phyloP scores from a whole-genome alignment of 2,797 vertebrate species.

The Pseudochaenichthys georgianus region DNA sequence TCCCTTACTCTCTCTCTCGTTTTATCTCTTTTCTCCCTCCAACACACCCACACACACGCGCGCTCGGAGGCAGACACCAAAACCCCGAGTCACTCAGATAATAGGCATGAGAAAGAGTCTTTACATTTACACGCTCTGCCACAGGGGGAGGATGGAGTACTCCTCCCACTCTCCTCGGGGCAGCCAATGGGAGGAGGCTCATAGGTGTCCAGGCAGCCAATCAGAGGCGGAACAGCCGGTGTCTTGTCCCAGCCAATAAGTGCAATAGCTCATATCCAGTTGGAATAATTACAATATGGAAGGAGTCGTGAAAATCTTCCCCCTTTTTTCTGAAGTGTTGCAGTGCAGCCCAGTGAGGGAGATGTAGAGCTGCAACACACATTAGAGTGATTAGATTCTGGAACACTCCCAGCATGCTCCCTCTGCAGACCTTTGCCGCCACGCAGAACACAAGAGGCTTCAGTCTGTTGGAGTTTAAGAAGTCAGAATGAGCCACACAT shows the following conservation, averaged over 20 bases:
- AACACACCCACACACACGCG: slow-evolving; percentile 64
- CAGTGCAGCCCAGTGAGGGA: slow-evolving; percentile 75
- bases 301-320: slow-evolving; percentile 73
- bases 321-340: slow-evolving; percentile 75
- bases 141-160: slow-evolving; percentile 77
- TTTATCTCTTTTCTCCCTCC: slow-evolving; percentile 70
- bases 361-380: slow-evolving; percentile 80
- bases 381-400: slow-evolving; percentile 83
- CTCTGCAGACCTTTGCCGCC: slow-evolving; percentile 64
- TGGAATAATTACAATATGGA: slow-evolving; percentile 82
- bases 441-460: slow-evolving; percentile 13
- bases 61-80: slow-evolving; percentile 80
- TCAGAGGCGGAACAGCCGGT: slow-evolving; percentile 69
- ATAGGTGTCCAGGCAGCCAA: slow-evolving; percentile 72
- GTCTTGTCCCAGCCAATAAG: slow-evolving; percentile 82
- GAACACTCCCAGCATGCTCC: slow-evolving; percentile 72
- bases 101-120: slow-evolving; percentile 82
- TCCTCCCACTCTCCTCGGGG: slow-evolving; percentile 79
- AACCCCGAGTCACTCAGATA: slow-evolving; percentile 86
- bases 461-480: slow-evolving; percentile 40
- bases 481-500: slow-evolving; percentile 14
- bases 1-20: slow-evolving; percentile 79
- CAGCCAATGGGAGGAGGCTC: slow-evolving; percentile 77
- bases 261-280: slow-evolving; percentile 84
- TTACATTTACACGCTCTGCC: slow-evolving; percentile 83